Conservation (phyloP, 2,797 vertebrate genomes). For the Cephalopachus bancanus region DNA sequence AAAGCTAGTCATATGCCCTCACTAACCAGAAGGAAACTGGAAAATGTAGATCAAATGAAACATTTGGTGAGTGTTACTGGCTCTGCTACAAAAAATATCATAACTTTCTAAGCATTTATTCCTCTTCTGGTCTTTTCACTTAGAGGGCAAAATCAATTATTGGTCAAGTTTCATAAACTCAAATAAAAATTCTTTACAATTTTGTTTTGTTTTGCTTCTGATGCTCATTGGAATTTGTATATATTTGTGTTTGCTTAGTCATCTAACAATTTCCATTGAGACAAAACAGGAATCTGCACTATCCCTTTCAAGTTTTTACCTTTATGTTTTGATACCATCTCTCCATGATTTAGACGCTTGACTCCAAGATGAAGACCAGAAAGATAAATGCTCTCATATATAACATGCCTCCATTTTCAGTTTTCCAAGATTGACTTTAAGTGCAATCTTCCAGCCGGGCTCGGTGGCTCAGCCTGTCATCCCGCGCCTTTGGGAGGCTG, state of each 20-base stretch:
- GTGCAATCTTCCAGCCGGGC: neutral
- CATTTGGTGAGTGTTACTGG: neutral
- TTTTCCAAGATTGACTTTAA: neutral
- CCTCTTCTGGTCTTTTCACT: neutral
- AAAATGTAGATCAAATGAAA: neutral
- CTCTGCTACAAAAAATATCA: neutral
- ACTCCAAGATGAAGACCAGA: neutral
- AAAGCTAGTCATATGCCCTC: neutral
- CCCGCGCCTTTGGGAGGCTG: too few relatives aligned
- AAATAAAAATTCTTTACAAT: neutral
- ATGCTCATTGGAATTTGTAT: neutral
- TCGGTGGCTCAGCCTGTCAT: too few relatives aligned
- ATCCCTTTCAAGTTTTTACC: neutral
- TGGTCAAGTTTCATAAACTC: neutral
- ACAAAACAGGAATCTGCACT: neutral
- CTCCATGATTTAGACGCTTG: neutral
- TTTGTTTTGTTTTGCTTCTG: neutral
- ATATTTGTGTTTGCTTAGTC: neutral
- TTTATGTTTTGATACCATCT: neutral
- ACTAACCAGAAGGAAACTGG: neutral
- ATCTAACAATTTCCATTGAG: neutral
- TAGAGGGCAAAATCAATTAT: neutral
- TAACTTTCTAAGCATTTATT: constrained; percentile 12
- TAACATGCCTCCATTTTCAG: neutral
- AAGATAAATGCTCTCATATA: neutral